phyloP scores from a whole-genome alignment of 1,140 invertebrate species.

The Penaeus japonicus region DNA sequence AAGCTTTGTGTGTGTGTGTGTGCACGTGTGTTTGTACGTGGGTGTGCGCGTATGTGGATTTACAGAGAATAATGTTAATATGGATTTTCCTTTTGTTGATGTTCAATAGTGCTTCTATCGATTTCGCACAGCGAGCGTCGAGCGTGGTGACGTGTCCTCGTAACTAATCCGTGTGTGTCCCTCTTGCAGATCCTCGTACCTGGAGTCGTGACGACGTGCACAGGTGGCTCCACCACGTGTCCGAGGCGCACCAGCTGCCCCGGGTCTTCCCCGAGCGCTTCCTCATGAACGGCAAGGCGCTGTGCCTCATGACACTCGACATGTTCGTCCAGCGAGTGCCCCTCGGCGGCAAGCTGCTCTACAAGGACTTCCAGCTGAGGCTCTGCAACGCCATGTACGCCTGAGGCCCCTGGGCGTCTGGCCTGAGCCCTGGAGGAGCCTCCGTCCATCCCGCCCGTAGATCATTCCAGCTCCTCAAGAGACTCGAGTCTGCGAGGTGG shows the following conservation, averaged over 20 bases:
- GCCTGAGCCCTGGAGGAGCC: neutral
- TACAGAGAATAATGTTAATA: no score
- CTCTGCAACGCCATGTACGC: slow-evolving; percentile 64
- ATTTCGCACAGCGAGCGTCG: neutral
- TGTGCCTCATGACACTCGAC: slow-evolving; percentile 77
- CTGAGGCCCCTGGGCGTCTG: neutral
- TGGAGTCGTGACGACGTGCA: slow-evolving; percentile 76
- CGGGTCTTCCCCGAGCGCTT: slow-evolving; percentile 71
- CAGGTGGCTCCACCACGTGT: slow-evolving; percentile 71
- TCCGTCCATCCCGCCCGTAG: neutral
- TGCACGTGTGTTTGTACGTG: no score
- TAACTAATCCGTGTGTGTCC: neutral
- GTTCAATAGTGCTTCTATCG: no score
- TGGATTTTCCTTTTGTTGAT: no score
- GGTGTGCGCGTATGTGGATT: no score
- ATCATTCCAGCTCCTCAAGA: neutral
- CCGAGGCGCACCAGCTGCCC: slow-evolving; percentile 70
- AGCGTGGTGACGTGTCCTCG: neutral
- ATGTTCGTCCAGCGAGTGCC: slow-evolving; percentile 78
- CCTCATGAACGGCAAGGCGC: slow-evolving; percentile 80
- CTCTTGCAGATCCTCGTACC: slow-evolving; percentile 72
- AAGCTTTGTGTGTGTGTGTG: no score
- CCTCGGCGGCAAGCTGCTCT: slow-evolving; percentile 73
- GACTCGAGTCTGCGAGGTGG: neutral
- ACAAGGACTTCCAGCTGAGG: slow-evolving; percentile 68